Percentiles rank a stretch among this genome's conserved stretches.
These are phyloP conservation scores for Anoplolepis gracilipes DNA, from an alignment of 1,140 invertebrate species.

Conservation along the genomic window DNA sequence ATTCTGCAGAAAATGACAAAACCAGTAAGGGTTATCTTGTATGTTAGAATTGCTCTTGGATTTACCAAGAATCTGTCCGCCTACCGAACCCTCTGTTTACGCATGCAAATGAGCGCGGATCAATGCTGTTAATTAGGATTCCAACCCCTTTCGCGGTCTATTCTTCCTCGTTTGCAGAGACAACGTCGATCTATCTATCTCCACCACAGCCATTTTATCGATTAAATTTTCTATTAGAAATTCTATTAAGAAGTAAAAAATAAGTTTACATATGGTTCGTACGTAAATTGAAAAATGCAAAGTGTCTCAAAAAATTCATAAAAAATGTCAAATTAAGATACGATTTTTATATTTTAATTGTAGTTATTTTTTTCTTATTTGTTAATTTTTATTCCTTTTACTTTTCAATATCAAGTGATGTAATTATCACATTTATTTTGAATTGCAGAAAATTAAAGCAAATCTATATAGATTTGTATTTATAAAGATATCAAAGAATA, in stretches of 20 bases:
- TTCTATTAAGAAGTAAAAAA: constrained; percentile 29
- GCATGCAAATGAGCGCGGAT: constrained; percentile 80
- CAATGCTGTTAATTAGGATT: constrained; percentile 83
- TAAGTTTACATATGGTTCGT: not conserved
- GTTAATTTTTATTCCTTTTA: not conserved
- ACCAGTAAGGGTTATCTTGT: not conserved
- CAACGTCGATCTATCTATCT: constrained; percentile 45
- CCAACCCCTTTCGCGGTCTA: constrained; percentile 60
- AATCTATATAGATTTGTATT: not conserved
- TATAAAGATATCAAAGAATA: not conserved
- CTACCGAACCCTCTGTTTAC: constrained; percentile 78
- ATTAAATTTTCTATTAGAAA: constrained; percentile 38
- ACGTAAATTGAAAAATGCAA: constrained; percentile 9
- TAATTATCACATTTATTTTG: not conserved
- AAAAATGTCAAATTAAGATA: not conserved
- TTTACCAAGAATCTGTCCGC: constrained; percentile 76
- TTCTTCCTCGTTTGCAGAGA: constrained; percentile 62
- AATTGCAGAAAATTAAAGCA: not conserved
- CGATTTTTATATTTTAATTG: not conserved
- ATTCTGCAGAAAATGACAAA: no score
- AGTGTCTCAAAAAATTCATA: not conserved
- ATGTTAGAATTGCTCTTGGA: constrained; percentile 61
- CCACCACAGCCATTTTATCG: constrained; percentile 28
- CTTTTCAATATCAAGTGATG: not conserved
- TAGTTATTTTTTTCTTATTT: not conserved